These are phyloP conservation scores for Aleiodes testaceus DNA, from an alignment of 2,888 invertebrate genomes.

Conservation along the genomic window DNA sequence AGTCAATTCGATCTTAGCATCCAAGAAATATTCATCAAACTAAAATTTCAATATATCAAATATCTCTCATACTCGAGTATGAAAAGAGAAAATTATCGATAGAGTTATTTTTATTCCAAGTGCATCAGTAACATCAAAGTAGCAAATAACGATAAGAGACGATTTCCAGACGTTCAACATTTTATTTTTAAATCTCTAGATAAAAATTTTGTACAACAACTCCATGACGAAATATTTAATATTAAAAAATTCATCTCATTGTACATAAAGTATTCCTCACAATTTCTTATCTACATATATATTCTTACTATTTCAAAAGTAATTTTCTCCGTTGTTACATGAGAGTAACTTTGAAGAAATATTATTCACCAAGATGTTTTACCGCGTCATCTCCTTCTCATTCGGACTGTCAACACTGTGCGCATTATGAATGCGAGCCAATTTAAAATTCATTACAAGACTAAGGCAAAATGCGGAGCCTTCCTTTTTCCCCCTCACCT, in stretches of 20 bases:
- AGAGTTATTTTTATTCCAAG: constrained; percentile 47
- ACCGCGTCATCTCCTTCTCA: constrained; percentile 70
- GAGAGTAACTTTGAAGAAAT: constrained; percentile 49
- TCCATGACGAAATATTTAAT: no score
- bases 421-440: constrained; percentile 70
- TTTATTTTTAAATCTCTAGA: background rate
- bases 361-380: constrained; percentile 62
- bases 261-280: no score
- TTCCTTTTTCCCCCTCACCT: constrained; percentile 51
- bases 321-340: constrained; percentile 36
- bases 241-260: no score
- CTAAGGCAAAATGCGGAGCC: constrained; percentile 50
- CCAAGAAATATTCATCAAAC: constrained; percentile 38
- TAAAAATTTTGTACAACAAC: constrained; percentile 8
- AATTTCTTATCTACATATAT: background rate
- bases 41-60: no score
- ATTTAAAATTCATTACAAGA: constrained; percentile 72
- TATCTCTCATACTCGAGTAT: background rate
- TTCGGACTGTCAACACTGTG: constrained; percentile 64
- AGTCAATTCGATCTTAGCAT: constrained; percentile 54
- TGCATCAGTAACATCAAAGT: constrained; percentile 2
- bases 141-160: constrained; percentile 8
- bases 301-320: background rate
- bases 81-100: constrained; percentile 60
- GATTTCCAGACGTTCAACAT: background rate